Evolutionary conservation across 2,113 vertebrate genomes (phyloP).

Genomic region (Thermophis baileyi): DNA sequence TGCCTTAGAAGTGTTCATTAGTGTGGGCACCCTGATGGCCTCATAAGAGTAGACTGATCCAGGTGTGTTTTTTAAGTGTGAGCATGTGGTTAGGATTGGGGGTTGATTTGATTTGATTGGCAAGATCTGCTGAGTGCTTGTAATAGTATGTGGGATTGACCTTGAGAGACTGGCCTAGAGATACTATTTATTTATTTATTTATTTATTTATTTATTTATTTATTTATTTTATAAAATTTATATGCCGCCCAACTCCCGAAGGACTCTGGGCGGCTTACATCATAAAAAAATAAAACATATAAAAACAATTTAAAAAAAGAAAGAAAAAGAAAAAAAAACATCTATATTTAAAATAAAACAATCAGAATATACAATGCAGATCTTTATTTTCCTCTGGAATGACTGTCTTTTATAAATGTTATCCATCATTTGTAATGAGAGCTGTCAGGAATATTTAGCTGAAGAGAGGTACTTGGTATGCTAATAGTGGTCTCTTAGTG

Average conservation of each 20-base stretch:
- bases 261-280: too few relatives aligned
- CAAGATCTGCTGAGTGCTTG: neutral
- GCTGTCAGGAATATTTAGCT: conserved; percentile 88
- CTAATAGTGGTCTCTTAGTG: conserved; percentile 80
- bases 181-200: too few relatives aligned
- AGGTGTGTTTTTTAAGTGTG: neutral
- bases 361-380: conserved; percentile 58
- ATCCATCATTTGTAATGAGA: conserved; percentile 88
- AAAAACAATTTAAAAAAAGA: too few relatives aligned
- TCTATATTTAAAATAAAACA: too few relatives aligned
- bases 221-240: too few relatives aligned
- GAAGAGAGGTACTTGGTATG: conserved; percentile 88
- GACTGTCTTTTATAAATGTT: conserved; percentile 83
- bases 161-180: too few relatives aligned
- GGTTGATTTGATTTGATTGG: neutral
- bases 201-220: too few relatives aligned
- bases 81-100: neutral
- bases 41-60: neutral
- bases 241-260: too few relatives aligned
- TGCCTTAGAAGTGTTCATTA: neutral
- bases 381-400: conserved; percentile 73
- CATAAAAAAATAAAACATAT: too few relatives aligned
- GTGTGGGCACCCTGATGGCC: neutral
- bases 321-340: too few relatives aligned
- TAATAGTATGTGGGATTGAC: too few relatives aligned